These are phyloP conservation scores for Hylyphantes graminicola DNA, from an alignment of 1,140 invertebrate genomes.

Conservation along the genomic window DNA sequence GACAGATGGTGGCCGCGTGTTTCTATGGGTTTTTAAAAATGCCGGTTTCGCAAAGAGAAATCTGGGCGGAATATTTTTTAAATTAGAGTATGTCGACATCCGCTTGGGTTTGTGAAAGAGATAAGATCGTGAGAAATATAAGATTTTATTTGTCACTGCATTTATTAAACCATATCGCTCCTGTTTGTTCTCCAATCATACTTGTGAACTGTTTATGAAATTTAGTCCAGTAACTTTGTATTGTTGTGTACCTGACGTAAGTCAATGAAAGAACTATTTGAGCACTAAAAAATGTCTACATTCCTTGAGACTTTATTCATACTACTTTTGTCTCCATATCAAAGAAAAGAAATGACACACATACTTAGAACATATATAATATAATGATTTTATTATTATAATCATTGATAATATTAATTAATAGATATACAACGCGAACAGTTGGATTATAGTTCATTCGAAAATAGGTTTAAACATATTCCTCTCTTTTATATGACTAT, in stretches of 20 bases:
- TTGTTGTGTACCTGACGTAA: conserved; percentile 48
- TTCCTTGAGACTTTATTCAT: conserved; percentile 54
- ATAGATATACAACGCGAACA: conserved; percentile 24
- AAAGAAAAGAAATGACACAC: conserved; percentile 50
- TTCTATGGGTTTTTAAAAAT: conserved; percentile 22
- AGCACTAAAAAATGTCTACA: conserved; percentile 53
- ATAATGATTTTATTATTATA: conserved; percentile 48
- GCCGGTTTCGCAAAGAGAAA: not conserved
- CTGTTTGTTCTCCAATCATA: conserved; percentile 47
- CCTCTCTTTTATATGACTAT: conserved; percentile 60
- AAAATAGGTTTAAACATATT: conserved; percentile 56
- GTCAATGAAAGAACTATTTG: conserved; percentile 48
- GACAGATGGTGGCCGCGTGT: conserved; percentile 14
- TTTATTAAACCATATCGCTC: conserved; percentile 60
- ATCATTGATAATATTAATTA: conserved; percentile 1
- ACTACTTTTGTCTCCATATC: conserved; percentile 60
- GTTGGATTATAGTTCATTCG: conserved; percentile 47
- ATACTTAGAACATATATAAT: not conserved
- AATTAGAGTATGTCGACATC: conserved; percentile 26
- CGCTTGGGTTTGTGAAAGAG: conserved; percentile 13
- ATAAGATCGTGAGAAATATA: not conserved
- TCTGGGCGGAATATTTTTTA: conserved; percentile 53
- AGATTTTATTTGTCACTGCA: conserved; percentile 58
- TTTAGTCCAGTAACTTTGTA: conserved; percentile 59
- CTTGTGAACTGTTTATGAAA: conserved; percentile 56